Evolutionary conservation across 2,888 invertebrate genomes (phyloP).

Genomic region (Lordiphosa fenestrarum): DNA sequence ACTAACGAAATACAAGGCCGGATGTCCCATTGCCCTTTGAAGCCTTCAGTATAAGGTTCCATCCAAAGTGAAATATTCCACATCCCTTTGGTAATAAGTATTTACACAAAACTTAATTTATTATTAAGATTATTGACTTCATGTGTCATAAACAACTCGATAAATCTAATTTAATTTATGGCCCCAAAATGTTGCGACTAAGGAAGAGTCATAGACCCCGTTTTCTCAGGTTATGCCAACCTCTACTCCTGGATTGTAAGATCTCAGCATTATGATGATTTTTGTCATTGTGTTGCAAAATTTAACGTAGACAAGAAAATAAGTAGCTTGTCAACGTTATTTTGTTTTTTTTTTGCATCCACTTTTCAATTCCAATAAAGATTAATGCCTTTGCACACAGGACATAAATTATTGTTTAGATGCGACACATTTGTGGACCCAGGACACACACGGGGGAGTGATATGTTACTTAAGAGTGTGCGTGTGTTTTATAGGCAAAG

Average conservation of each 20-base stretch:
- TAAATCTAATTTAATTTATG: conserved; percentile 12
- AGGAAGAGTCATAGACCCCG: not conserved
- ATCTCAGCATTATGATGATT: conserved; percentile 10
- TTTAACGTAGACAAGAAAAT: not conserved
- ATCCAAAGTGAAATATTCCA: no score
- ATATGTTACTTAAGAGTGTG: conserved; percentile 1
- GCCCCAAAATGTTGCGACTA: conserved; percentile 3
- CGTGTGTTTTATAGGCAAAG: conserved; percentile 45
- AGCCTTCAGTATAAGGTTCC: no score
- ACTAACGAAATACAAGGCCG: no score
- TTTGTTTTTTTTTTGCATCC: conserved; percentile 31
- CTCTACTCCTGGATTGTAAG: not conserved
- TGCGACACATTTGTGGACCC: conserved; percentile 17
- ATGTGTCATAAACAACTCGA: conserved; percentile 9
- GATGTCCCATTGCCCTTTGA: no score
- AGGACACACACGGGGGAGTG: conserved; percentile 18
- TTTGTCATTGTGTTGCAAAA: conserved; percentile 7
- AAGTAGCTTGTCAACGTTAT: conserved; percentile 4
- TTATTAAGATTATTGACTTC: conserved; percentile 1
- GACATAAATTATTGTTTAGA: conserved; percentile 69
- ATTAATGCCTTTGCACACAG: conserved; percentile 70
- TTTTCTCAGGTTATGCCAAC: no score
- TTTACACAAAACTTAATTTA: no score
- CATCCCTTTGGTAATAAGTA: no score
- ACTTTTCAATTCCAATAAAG: conserved; percentile 72